Conservation (phyloP, 2,797 vertebrate genomes). For the Halcyon badia region DNA sequence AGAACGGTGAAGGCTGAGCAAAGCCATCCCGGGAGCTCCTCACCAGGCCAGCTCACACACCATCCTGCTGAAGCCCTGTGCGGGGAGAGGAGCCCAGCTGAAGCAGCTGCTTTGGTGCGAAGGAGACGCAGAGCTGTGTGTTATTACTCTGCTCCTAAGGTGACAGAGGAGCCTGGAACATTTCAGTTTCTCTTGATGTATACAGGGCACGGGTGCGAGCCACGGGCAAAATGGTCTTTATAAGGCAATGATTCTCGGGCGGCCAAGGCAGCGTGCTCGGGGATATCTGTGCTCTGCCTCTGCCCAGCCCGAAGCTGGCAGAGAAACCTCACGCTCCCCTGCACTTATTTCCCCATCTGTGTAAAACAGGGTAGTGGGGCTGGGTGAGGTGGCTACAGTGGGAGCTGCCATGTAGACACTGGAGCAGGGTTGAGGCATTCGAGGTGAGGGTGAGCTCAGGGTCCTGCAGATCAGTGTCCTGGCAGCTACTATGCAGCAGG, state of each 20-base stretch:
- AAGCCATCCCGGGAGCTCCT: not conserved
- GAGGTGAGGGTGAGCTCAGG: not conserved
- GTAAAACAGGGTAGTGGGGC: not conserved
- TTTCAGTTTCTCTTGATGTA: constrained; percentile 10
- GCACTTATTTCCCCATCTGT: rapidly evolving
- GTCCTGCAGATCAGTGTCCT: not conserved
- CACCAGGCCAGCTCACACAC: rapidly evolving
- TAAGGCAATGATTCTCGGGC: not conserved
- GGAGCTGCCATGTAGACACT: rapidly evolving
- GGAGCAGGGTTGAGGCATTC: not conserved
- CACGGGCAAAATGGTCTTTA: constrained; percentile 12
- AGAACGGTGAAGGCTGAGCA: not conserved
- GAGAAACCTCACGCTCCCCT: rapidly evolving
- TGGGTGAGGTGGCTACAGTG: not conserved
- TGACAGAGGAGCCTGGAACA: constrained; percentile 18
- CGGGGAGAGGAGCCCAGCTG: not conserved
- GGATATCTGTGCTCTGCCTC: rapidly evolving
- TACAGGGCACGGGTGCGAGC: not conserved
- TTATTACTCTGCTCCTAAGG: not conserved
- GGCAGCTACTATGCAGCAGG: not conserved
- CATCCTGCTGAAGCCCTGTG: rapidly evolving
- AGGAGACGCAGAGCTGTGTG: rapidly evolving
- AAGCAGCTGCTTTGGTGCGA: not conserved
- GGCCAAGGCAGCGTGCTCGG: rapidly evolving
- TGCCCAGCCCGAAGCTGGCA: rapidly evolving